Percentiles rank a stretch among this genome's conserved stretches.
Conservation (phyloP, 2,797 vertebrate genomes). For the Parauchenoglanis ngamensis region DNA sequence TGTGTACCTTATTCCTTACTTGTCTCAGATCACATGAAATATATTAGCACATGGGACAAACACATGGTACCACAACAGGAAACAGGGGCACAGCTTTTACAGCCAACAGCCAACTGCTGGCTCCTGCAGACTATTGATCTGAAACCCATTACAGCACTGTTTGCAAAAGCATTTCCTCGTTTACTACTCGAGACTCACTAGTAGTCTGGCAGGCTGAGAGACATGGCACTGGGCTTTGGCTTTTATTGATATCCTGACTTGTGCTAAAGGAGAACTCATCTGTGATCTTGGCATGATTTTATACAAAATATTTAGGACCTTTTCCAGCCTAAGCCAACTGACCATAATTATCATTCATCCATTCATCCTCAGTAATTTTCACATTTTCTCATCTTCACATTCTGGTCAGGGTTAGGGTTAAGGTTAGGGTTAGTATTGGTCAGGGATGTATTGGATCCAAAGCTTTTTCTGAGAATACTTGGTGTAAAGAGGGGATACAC, state of each 20-base stretch:
- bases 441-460: neutral
- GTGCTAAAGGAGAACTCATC: slow-evolving; percentile 35
- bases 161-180: slow-evolving; percentile 48
- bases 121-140: slow-evolving; percentile 31
- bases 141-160: slow-evolving; percentile 46
- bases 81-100: slow-evolving; percentile 15
- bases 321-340: neutral
- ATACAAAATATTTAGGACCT: slow-evolving; percentile 15
- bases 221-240: slow-evolving; percentile 31
- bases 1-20: neutral
- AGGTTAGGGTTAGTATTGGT: no score
- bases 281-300: slow-evolving; percentile 18
- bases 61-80: slow-evolving; percentile 20
- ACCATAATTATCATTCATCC: slow-evolving; percentile 13
- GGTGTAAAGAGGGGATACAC: neutral
- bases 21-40: neutral
- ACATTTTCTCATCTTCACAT: neutral
- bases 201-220: slow-evolving; percentile 33
- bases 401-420: neutral
- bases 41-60: slow-evolving; percentile 13
- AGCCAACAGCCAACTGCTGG: neutral
- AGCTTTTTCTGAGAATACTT: neutral
- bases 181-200: slow-evolving; percentile 40
- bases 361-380: neutral
- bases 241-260: slow-evolving; percentile 36